Evolutionary conservation across 1,140 invertebrate species (phyloP), one percentile per base, ranked within the genome.

Genomic region (Drosophila guanche): DNA sequence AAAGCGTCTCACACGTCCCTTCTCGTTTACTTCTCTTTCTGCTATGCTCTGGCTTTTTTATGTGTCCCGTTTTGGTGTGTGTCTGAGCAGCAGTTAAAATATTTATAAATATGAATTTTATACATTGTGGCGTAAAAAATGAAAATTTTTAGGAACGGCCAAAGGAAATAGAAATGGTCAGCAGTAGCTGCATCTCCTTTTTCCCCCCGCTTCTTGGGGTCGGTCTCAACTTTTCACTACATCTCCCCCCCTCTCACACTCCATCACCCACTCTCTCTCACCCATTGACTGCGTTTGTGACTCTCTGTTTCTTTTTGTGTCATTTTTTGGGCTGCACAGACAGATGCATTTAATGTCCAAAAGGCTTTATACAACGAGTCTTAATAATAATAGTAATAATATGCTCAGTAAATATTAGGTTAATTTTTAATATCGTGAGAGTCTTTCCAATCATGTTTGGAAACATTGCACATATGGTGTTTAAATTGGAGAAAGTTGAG

Each of bases 21-120:
- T n/a, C n/a, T n/a, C n/a, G n/a, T n/a, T 75, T 56, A 73, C 79
- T 67, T 67, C 65, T 33, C 53, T 66, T 45, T 29, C 46, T 12
- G 4, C 55, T 67, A 51, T 81, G 77, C 81, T 75, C 69, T 85
- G 61, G 63, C 65, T 81, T 88, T 81, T 86, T 86, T 83, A 86
- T 86, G 77, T 79, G 78, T 74, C 73, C 72, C 73, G 70, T 58
- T 75, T 86, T 85, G 62, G 29, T 66, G 81, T 86, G 81, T 85
- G 68, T 37, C 54, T 83, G 83, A 81, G 81, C 80, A 37, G 73
- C 83, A 86, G 83, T 88, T 86, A 86, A 86, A 86, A 88, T 77
- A 86, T 86, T 86, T 86, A 88, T 88, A 86, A 86, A 88, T 86
- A 88, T 86, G 81, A 86, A 86, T 88, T 81, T 81, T 86, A 88